A percentile compares a stretch with the other conserved stretches of the same genome.
phyloP scores from a whole-genome alignment of 2,797 vertebrate species.

The Cygnus olor region DNA sequence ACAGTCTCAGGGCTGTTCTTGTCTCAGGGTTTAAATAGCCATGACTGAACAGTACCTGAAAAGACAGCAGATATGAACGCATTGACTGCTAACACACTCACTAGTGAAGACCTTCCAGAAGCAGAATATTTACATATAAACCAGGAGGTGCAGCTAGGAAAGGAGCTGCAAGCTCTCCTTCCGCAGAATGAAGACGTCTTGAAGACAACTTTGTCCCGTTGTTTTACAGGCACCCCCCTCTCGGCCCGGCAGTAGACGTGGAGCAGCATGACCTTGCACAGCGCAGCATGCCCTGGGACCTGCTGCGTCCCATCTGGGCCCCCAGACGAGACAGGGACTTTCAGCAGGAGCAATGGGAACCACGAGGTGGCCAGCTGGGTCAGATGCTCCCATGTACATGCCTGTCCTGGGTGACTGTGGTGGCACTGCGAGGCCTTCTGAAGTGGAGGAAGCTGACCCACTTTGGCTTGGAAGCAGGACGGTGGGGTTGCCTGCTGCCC shows the following conservation, averaged over 20 bases:
- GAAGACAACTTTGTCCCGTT: neutral
- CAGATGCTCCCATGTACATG: neutral
- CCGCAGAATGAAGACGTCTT: neutral
- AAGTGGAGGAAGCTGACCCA: neutral
- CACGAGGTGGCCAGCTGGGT: accelerated
- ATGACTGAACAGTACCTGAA: neutral
- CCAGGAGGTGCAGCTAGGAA: neutral
- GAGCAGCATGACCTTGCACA: neutral
- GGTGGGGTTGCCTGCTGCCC: accelerated
- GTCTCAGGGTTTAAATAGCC: neutral
- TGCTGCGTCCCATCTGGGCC: accelerated
- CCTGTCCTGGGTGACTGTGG: too few relatives aligned
- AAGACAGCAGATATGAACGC: neutral
- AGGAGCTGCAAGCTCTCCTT: neutral
- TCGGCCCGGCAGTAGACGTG: accelerated
- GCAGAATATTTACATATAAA: neutral
- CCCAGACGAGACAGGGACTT: accelerated
- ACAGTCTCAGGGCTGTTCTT: neutral
- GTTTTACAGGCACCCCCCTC: neutral
- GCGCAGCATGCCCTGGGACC: neutral
- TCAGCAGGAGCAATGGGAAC: neutral
- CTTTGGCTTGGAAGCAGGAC: neutral
- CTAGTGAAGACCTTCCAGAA: neutral
- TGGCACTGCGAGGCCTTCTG: accelerated
- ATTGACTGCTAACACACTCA: neutral